Conservation (phyloP, 2,113 vertebrate genomes). For the Plecturocebus donacophilus region DNA sequence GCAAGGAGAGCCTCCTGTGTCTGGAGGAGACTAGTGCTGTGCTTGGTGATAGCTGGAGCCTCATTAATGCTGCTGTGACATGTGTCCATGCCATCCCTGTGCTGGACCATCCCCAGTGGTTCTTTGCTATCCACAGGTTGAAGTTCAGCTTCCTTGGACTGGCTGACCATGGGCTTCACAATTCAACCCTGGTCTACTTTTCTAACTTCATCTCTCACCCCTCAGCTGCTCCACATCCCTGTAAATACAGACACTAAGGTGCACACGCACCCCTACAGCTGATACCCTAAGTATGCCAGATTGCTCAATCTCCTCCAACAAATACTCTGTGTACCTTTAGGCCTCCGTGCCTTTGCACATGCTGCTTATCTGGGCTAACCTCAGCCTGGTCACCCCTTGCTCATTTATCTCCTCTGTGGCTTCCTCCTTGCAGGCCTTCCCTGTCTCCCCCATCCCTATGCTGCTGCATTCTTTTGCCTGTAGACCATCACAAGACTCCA, state of each 20-base stretch:
- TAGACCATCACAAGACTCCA: not conserved
- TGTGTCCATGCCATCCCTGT: rapidly evolving
- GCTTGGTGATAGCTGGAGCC: not conserved
- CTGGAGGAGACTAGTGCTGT: not conserved
- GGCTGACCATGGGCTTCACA: not conserved
- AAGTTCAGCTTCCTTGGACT: not conserved
- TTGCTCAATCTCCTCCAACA: not conserved
- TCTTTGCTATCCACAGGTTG: not conserved
- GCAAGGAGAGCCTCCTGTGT: not conserved
- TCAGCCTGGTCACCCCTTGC: not conserved
- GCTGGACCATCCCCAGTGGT: too few relatives aligned
- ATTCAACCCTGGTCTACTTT: not conserved
- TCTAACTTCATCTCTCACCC: not conserved
- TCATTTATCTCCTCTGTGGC: not conserved
- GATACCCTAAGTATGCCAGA: rapidly evolving
- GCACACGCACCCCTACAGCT: too few relatives aligned
- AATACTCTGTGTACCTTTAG: not conserved
- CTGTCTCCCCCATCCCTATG: not conserved
- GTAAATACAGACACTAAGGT: not conserved
- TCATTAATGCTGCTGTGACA: not conserved
- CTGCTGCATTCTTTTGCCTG: not conserved
- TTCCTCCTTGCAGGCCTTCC: not conserved
- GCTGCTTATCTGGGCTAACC: not conserved
- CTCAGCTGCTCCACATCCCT: not conserved
- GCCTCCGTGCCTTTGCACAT: not conserved